Percentiles rank a stretch among this genome's conserved stretches.
Evolutionary conservation across 1,140 invertebrate genomes (phyloP).

Genomic region (Choristoneura fumiferana): DNA sequence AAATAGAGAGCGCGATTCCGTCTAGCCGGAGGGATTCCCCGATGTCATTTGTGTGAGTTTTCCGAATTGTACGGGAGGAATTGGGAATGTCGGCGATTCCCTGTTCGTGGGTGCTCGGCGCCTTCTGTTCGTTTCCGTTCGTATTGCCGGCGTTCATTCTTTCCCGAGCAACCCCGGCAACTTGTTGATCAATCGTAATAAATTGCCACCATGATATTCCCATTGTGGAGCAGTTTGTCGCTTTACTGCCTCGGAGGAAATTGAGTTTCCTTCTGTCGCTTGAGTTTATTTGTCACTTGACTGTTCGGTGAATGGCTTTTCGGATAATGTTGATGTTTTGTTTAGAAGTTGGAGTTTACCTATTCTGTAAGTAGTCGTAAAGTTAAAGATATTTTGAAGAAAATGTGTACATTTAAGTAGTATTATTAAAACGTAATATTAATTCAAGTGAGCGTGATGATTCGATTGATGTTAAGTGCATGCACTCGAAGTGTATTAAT

Average conservation of each 20-base stretch:
- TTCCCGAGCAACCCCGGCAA: slow-evolving; percentile 65
- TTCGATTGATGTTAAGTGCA: too few relatives aligned
- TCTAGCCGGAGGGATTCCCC: slow-evolving; percentile 76
- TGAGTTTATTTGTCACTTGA: slow-evolving; percentile 63
- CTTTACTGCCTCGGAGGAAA: slow-evolving; percentile 73
- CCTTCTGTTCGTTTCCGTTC: slow-evolving; percentile 32
- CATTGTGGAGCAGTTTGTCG: slow-evolving; percentile 75
- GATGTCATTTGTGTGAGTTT: slow-evolving; percentile 76
- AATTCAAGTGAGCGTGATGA: too few relatives aligned
- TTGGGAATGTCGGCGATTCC: slow-evolving; percentile 60
- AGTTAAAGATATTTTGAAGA: too few relatives aligned
- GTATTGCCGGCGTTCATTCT: slow-evolving; percentile 55
- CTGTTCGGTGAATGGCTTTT: slow-evolving; percentile 33
- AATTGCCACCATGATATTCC: slow-evolving; percentile 75
- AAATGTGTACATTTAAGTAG: too few relatives aligned
- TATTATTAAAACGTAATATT: too few relatives aligned
- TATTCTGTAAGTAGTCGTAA: too few relatives aligned
- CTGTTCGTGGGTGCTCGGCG: slow-evolving; percentile 36
- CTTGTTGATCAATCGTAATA: slow-evolving; percentile 78
- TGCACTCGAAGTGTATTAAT: too few relatives aligned
- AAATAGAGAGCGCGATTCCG: slow-evolving; percentile 75
- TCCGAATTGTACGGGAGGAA: slow-evolving; percentile 60
- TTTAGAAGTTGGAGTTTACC: slow-evolving; percentile 12
- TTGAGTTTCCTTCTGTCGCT: slow-evolving; percentile 70
- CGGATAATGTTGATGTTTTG: slow-evolving; percentile 24